phyloP scores from a whole-genome alignment of 2,797 vertebrate species.

The Alfaro cultratus region DNA sequence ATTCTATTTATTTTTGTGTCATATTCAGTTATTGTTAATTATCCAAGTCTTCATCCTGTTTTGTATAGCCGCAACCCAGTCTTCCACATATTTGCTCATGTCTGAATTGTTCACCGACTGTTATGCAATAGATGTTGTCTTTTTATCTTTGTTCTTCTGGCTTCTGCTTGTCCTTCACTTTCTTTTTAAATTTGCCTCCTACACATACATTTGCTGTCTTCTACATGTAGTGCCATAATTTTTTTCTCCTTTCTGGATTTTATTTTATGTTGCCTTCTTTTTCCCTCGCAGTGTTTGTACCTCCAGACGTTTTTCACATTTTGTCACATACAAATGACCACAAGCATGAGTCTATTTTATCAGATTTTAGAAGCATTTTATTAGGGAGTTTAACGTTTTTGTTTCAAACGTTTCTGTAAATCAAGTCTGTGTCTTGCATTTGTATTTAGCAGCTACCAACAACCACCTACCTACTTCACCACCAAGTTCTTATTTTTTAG shows the following conservation, averaged over 20 bases:
- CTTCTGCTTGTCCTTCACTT: conserved; percentile 51
- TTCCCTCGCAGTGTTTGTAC: background rate
- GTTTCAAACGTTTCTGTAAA: background rate
- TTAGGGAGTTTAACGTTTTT: background rate
- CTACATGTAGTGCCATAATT: conserved; percentile 10
- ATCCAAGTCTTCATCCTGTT: background rate
- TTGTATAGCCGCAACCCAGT: conserved; percentile 15
- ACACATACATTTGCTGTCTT: conserved; percentile 29
- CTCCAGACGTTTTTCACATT: background rate
- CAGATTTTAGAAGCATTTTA: background rate
- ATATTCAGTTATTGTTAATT: background rate
- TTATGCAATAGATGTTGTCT: conserved; percentile 50
- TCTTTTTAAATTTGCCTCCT: conserved; percentile 43
- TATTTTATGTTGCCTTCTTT: background rate
- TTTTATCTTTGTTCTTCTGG: conserved; percentile 39
- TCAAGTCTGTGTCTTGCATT: background rate
- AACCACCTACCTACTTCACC: background rate
- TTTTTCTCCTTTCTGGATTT: conserved; percentile 23
- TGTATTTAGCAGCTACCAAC: background rate
- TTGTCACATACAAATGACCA: background rate
- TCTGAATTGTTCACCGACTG: conserved; percentile 51
- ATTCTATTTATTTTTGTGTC: conserved; percentile 1
- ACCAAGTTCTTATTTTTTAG: background rate
- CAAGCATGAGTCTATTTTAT: background rate
- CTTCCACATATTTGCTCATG: conserved; percentile 40